Percentiles rank a stretch among this genome's conserved stretches.
These are phyloP conservation scores for Enteromius viviparus DNA, from an alignment of 2,797 vertebrate genomes.

Conservation along the genomic window DNA sequence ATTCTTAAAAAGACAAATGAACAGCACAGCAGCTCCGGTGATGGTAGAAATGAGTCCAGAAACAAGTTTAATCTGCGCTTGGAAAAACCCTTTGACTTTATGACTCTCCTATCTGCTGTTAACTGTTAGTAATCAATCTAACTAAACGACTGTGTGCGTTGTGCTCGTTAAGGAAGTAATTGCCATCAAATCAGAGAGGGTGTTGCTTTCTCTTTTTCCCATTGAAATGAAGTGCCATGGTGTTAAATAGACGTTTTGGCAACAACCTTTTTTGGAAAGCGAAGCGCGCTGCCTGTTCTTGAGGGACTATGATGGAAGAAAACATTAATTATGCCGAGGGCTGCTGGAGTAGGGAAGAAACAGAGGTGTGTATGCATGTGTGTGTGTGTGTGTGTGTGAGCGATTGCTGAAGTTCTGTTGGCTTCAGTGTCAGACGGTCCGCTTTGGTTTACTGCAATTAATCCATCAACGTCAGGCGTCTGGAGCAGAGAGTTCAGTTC, in stretches of 20 bases:
- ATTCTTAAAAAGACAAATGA: background rate
- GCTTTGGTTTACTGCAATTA: conserved; percentile 64
- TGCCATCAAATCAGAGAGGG: conserved; percentile 64
- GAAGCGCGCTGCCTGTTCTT: conserved; percentile 64
- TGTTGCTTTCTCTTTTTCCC: conserved; percentile 64
- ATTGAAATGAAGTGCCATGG: conserved; percentile 57
- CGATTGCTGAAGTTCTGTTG: conserved; percentile 62
- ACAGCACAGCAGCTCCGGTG: background rate
- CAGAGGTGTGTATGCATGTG: conserved; percentile 9
- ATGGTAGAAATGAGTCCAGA: conserved; percentile 14
- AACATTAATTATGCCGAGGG: conserved; percentile 64
- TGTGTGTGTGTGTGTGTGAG: conserved; percentile 26
- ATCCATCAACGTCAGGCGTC: conserved; percentile 64
- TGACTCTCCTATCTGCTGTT: conserved; percentile 1
- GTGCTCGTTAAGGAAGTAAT: conserved; percentile 63
- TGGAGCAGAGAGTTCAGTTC: conserved; percentile 52
- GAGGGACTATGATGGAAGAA: conserved; percentile 68
- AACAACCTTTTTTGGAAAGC: conserved; percentile 64
- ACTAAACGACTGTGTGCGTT: conserved; percentile 37
- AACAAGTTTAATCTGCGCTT: background rate
- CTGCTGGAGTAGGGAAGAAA: conserved; percentile 45
- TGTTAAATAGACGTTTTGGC: conserved; percentile 68
- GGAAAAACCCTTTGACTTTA: background rate
- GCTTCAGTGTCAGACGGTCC: conserved; percentile 64
- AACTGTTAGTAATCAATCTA: conserved; percentile 27